A percentile compares a stretch with the other conserved stretches of the same genome.
Evolutionary conservation across 2,797 vertebrate species (phyloP).

Genomic region (Acipenser oxyrinchus): DNA sequence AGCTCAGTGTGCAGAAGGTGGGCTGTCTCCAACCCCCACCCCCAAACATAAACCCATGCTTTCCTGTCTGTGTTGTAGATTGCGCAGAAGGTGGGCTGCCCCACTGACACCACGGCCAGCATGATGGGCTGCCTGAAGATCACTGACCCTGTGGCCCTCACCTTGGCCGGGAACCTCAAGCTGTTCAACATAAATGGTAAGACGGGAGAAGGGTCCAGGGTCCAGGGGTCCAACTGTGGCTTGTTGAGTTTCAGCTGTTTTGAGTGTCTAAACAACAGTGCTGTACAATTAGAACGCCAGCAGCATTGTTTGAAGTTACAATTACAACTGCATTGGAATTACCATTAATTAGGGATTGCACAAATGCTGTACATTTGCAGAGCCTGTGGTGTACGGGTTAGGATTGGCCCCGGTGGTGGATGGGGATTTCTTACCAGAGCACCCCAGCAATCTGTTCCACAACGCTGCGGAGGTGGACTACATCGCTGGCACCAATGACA

Average conservation of each 20-base stretch:
- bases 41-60: no score
- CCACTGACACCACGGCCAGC: slow-evolving; percentile 32
- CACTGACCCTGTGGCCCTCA: slow-evolving; percentile 59
- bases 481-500: slow-evolving; percentile 73
- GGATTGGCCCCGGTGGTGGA: slow-evolving; percentile 68
- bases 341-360: background rate
- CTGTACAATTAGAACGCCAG: no score
- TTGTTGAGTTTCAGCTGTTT: no score
- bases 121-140: slow-evolving; percentile 71
- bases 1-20: no score
- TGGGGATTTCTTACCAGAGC: slow-evolving; percentile 79
- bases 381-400: slow-evolving; percentile 59
- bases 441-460: slow-evolving; percentile 64
- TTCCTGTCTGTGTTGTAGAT: slow-evolving; percentile 43
- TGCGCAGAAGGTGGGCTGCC: slow-evolving; percentile 67
- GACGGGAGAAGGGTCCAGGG: slow-evolving; percentile 5
- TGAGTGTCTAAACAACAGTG: no score
- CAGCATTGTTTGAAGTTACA: no score
- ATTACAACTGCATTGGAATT: no score
- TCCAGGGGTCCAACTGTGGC: background rate
- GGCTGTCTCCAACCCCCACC: no score
- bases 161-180: slow-evolving; percentile 54
- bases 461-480: slow-evolving; percentile 79
- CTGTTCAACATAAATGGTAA: slow-evolving; percentile 43
- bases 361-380: slow-evolving; percentile 38